A percentile compares a stretch with the other conserved stretches of the same genome.
Conservation (phyloP, 2,888 invertebrate species). For the Periphyllus acericola region DNA sequence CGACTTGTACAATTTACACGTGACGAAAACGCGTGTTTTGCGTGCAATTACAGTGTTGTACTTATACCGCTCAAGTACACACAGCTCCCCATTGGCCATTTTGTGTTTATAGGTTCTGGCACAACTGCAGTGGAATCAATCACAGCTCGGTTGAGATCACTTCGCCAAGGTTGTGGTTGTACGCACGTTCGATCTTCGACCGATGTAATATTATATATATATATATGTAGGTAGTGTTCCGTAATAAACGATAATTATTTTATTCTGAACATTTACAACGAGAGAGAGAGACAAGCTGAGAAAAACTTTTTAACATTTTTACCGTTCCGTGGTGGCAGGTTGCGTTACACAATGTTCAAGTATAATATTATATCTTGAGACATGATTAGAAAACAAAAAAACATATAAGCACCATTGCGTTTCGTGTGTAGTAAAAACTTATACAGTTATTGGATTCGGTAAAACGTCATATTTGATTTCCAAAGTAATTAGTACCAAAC, state of each 20-base stretch:
- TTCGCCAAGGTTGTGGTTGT: constrained; percentile 43
- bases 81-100: neutral
- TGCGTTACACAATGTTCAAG: neutral
- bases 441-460: neutral
- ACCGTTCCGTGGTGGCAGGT: neutral
- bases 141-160: neutral
- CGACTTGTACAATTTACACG: neutral
- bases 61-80: neutral
- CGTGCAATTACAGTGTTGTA: neutral
- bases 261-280: neutral
- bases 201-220: too few species aligned
- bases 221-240: neutral
- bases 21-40: neutral
- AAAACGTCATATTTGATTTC: neutral
- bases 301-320: neutral
- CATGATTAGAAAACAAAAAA: too few species aligned
- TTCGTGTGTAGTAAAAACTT: neutral
- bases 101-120: too few species aligned
- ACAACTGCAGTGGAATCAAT: neutral
- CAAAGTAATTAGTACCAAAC: neutral
- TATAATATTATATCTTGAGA: neutral
- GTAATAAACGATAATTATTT: constrained; percentile 1
- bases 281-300: neutral
- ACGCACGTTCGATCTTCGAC: neutral
- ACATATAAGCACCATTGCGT: neutral